Evolutionary conservation across 2,113 vertebrate genomes (phyloP).

Genomic region (Microtus pennsylvanicus): DNA sequence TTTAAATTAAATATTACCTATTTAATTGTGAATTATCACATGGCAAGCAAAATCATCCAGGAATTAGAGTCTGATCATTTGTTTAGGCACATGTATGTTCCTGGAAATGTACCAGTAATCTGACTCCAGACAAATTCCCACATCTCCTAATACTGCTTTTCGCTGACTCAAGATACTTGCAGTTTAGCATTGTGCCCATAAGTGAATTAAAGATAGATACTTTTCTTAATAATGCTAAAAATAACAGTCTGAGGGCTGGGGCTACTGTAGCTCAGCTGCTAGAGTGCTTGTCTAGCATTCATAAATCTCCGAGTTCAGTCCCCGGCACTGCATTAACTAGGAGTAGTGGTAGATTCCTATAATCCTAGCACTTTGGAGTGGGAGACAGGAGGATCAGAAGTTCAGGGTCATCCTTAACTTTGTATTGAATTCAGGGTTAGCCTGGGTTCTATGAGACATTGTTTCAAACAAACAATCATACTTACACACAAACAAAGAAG

Average conservation of each 20-base stretch:
- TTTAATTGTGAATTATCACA: slow-evolving; percentile 51
- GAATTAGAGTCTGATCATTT: neutral
- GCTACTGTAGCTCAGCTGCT: neutral
- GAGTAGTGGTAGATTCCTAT: neutral
- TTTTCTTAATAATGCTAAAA: slow-evolving; percentile 37
- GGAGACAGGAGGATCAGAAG: neutral
- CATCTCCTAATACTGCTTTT: neutral
- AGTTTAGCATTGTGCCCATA: neutral
- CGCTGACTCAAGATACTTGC: neutral
- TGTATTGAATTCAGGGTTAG: neutral
- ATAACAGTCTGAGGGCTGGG: neutral
- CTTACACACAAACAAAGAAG: no score
- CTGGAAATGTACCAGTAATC: neutral
- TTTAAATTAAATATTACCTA: slow-evolving; percentile 53
- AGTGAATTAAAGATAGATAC: neutral
- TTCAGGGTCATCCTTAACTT: neutral
- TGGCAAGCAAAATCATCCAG: slow-evolving; percentile 34
- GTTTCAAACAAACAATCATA: neutral
- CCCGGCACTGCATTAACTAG: neutral
- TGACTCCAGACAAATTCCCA: neutral
- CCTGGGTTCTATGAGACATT: neutral
- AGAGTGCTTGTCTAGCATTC: neutral
- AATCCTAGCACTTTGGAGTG: neutral
- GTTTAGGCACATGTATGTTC: neutral
- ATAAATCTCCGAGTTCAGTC: neutral